These are phyloP conservation scores for Acanthurus tractus DNA, from an alignment of 2,797 vertebrate genomes.

Conservation along the genomic window DNA sequence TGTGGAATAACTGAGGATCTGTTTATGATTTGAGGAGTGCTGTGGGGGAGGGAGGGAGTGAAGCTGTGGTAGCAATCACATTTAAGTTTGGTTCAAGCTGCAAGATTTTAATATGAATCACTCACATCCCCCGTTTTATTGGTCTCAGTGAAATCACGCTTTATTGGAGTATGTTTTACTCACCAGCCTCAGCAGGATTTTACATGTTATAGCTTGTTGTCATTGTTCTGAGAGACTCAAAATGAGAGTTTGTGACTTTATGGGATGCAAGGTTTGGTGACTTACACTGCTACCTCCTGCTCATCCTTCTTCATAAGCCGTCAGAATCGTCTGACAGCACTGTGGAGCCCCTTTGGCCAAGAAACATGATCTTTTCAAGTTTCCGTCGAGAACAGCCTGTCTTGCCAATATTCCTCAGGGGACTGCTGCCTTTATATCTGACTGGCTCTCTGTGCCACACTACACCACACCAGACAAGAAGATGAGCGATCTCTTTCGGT, in stretches of 20 bases:
- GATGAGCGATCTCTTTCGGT: conserved; percentile 54
- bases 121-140: conserved; percentile 54
- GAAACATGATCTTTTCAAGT: conserved; percentile 65
- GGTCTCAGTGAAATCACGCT: conserved; percentile 52
- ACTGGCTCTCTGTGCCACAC: conserved; percentile 48
- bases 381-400: conserved; percentile 47
- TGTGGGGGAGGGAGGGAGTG: conserved; percentile 13
- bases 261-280: conserved; percentile 25
- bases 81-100: conserved; percentile 56
- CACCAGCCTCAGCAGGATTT: conserved; percentile 30
- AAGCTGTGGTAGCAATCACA: conserved; percentile 55
- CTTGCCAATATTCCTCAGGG: conserved; percentile 59
- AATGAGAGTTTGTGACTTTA: conserved; percentile 33
- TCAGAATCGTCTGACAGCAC: conserved; percentile 30
- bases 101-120: conserved; percentile 62
- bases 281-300: conserved; percentile 16
- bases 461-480: conserved; percentile 52
- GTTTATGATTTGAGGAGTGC: conserved; percentile 67
- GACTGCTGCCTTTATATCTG: conserved; percentile 50
- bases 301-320: conserved; percentile 28
- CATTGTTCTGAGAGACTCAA: conserved; percentile 26
- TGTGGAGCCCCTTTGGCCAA: conserved; percentile 30
- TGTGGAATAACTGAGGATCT: conserved; percentile 63
- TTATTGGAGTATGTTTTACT: conserved; percentile 43
- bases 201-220: conserved; percentile 28